Conservation (phyloP, 2,113 vertebrate genomes). For the Myrmecobius fasciatus region DNA sequence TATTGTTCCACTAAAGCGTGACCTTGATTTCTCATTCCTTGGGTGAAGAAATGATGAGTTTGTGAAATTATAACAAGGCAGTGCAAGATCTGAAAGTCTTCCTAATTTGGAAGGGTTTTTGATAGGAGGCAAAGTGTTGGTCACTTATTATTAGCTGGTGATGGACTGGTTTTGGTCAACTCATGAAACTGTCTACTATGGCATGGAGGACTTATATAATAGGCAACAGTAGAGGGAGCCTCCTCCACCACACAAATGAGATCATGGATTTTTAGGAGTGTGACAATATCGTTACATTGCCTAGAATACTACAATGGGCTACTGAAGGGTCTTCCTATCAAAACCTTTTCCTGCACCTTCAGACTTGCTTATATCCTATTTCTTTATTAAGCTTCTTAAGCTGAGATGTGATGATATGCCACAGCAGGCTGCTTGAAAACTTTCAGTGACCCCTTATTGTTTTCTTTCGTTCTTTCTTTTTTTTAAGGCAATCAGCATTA, state of each 20-base stretch:
- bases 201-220: neutral
- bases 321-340: neutral
- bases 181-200: neutral
- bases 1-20: neutral
- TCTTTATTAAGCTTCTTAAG: neutral
- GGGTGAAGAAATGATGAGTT: neutral
- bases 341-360: neutral
- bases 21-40: neutral
- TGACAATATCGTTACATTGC: neutral
- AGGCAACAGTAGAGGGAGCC: neutral
- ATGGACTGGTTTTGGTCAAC: neutral
- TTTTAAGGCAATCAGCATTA: too few relatives aligned
- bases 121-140: neutral
- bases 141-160: neutral
- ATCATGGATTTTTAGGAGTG: neutral
- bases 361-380: neutral
- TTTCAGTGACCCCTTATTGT: neutral
- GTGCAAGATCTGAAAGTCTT: neutral
- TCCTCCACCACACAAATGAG: neutral
- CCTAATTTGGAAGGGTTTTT: neutral
- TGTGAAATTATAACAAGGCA: neutral
- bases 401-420: neutral
- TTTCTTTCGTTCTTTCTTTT: too few relatives aligned
- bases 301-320: neutral
- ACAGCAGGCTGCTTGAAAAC: neutral